Evolutionary conservation across 2,888 invertebrate genomes (phyloP), one percentile per base, ranked within the genome.

Genomic region (Lithophane leautieri): DNA sequence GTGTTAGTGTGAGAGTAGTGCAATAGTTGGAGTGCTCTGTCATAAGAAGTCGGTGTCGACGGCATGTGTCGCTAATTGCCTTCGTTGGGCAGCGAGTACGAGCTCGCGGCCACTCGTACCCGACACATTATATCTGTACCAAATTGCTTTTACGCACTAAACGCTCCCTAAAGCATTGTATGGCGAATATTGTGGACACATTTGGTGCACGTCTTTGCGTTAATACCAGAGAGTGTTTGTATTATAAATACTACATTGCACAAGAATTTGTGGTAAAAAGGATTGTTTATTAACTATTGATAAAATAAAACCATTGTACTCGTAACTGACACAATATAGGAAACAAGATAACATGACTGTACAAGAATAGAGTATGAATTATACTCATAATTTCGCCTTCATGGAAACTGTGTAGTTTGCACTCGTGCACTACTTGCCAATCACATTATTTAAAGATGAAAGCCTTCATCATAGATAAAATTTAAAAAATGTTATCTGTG

Each of bases 11-110:
- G 67, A 66, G 78, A 87, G 82, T 88, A 79, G 81, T 82, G 86
- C 83, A 89, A 90, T 92, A 92, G 91, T 90, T 89, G 86, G 83
- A 90, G 89, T 86, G 88, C 88, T 83, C 88, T 90, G 88, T 87
- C 83, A 85, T 78, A 89, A 89, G 88, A 88, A 90, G 90, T 85
- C 86, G 88, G 89, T 89, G 93, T 90, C 88, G 91, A 90, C 92
- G 91, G 91, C 94, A 92, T 93, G 91, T 94, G 94, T 90, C 91
- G 83, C 93, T 94, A 95, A 95, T 95, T 94, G 94, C 93, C 92
- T 91, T 91, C 91, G 90, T 91, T 92, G 92, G 92, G 84, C 92
- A 91, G 90, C 87, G 89, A 89, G 88, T 86, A 83, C 78, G 83
- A 71, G 76, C 80, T 80, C 70, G 76, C 67, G 73, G 70, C 78